Percentiles rank a stretch among this genome's conserved stretches.
phyloP scores from a whole-genome alignment of 2,888 invertebrate genomes.

The Drosophila neotestacea region DNA sequence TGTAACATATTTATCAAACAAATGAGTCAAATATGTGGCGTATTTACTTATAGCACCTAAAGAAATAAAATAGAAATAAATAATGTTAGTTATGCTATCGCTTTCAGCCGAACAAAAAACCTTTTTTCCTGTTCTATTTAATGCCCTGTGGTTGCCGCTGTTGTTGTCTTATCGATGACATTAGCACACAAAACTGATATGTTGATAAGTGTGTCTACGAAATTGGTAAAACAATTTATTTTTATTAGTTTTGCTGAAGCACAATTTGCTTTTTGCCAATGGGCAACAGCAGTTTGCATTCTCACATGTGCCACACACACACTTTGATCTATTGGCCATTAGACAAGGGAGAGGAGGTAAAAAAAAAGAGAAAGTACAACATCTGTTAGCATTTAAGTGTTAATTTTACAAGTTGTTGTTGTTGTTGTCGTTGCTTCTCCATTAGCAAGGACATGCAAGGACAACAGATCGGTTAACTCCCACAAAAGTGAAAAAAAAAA shows the following conservation, averaged over 20 bases:
- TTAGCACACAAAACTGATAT: constrained; percentile 34
- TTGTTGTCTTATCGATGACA: constrained; percentile 10
- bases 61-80: constrained; percentile 1
- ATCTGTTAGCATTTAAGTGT: constrained; percentile 73
- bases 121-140: background rate
- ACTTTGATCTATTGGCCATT: constrained; percentile 37
- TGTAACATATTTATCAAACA: background rate
- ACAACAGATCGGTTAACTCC: constrained; percentile 26
- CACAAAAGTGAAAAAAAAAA: constrained; percentile 16
- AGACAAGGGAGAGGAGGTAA: background rate
- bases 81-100: background rate
- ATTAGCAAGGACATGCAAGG: constrained; percentile 28
- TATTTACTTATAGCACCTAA: constrained; percentile 6
- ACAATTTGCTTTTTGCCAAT: constrained; percentile 24
- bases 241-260: constrained; percentile 57
- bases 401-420: constrained; percentile 56
- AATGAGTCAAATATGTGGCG: background rate
- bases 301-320: constrained; percentile 40
- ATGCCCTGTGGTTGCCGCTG: background rate
- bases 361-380: constrained; percentile 20
- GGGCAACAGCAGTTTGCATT: constrained; percentile 23
- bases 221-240: constrained; percentile 68
- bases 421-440: constrained; percentile 32
- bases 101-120: too few species aligned
- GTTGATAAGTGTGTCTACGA: constrained; percentile 43